Conservation (phyloP, 2,888 invertebrate genomes). For the Mesochorus sp. region DNA sequence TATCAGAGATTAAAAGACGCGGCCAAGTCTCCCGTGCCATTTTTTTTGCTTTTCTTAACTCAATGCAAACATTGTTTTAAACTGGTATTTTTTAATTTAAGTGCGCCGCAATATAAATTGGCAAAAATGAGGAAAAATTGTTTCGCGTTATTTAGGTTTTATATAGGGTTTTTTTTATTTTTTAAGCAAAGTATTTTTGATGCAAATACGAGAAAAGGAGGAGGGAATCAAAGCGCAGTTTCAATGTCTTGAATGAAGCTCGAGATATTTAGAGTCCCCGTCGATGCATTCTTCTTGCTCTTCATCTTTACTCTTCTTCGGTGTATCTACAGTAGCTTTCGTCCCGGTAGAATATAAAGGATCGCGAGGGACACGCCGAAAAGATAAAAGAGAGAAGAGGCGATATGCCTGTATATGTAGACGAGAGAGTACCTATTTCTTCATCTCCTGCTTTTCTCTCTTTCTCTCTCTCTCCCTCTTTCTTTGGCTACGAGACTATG, state of each 20-base stretch:
- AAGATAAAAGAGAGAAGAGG: slow-evolving; percentile 50
- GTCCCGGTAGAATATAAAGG: slow-evolving; percentile 52
- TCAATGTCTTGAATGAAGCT: too few relatives aligned
- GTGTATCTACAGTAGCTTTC: slow-evolving; percentile 26
- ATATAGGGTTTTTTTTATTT: too few relatives aligned
- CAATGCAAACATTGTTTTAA: slow-evolving; percentile 22
- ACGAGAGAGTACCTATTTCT: background rate
- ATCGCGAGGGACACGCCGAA: slow-evolving; percentile 45
- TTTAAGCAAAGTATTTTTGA: too few relatives aligned
- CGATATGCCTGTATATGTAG: background rate
- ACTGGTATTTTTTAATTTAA: slow-evolving; percentile 1
- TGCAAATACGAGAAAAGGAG: slow-evolving; percentile 50
- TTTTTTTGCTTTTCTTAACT: slow-evolving; percentile 7
- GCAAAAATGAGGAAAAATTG: background rate
- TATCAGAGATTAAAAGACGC: slow-evolving; percentile 50
- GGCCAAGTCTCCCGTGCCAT: slow-evolving; percentile 8
- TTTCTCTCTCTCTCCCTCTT: background rate
- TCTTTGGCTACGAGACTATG: background rate
- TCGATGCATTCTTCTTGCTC: slow-evolving; percentile 68
- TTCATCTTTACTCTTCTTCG: slow-evolving; percentile 42
- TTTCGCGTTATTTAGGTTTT: too few relatives aligned
- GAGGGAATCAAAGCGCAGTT: slow-evolving; percentile 61
- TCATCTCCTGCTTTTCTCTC: slow-evolving; percentile 1
- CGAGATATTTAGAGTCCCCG: slow-evolving; percentile 74
- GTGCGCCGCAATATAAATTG: background rate